These are phyloP conservation scores for Drosophila vallismaia DNA, from an alignment of 2,888 invertebrate species.

Conservation along the genomic window DNA sequence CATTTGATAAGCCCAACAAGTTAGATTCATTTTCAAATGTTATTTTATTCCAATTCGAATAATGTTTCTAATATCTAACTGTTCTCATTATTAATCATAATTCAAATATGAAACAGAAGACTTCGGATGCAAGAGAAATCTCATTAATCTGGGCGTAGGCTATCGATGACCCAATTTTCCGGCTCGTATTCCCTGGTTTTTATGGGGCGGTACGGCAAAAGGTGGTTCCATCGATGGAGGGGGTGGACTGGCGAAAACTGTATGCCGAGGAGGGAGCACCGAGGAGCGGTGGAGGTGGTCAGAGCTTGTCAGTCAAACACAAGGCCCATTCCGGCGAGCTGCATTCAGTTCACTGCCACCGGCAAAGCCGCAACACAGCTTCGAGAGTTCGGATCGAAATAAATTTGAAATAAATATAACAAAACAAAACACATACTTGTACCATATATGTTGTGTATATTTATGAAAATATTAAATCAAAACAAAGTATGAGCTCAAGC, in stretches of 20 bases:
- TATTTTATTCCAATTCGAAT: too few relatives aligned
- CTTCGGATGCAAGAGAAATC: background rate
- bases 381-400: constrained; percentile 3
- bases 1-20: too few relatives aligned
- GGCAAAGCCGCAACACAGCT: constrained; percentile 20
- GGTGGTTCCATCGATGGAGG: constrained; percentile 2
- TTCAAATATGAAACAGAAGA: too few relatives aligned
- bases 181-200: constrained; percentile 5
- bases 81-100: too few relatives aligned
- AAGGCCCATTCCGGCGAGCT: constrained; percentile 9
- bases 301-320: constrained; percentile 27
- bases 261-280: background rate
- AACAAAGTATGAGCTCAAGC: constrained; percentile 21
- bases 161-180: constrained; percentile 20
- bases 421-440: background rate
- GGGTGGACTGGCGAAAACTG: background rate
- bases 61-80: too few relatives aligned
- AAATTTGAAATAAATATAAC: background rate
- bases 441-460: too few relatives aligned
- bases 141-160: constrained; percentile 25
- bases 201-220: constrained; percentile 27
- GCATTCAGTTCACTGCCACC: constrained; percentile 32
- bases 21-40: too few relatives aligned
- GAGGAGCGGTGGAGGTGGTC: background rate
- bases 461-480: background rate